phyloP scores from a whole-genome alignment of 2,797 vertebrate genomes.

The Kryptolebias ocellatus region DNA sequence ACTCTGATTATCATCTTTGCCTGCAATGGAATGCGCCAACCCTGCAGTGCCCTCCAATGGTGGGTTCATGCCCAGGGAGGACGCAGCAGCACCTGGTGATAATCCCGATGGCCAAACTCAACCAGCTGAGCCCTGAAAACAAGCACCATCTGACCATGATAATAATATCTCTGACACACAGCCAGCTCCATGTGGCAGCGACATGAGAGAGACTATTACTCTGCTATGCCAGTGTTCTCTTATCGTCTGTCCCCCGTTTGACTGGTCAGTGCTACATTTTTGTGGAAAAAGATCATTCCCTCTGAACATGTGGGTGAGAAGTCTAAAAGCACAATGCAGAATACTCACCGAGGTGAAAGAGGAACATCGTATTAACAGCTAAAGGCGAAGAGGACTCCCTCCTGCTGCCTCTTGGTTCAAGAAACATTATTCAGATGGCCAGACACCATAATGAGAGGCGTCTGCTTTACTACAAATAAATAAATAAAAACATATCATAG shows the following conservation, averaged over 20 bases:
- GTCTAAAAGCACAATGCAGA: background rate
- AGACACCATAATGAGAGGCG: background rate
- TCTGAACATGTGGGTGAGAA: constrained; percentile 4
- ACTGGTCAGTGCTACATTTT: constrained; percentile 22
- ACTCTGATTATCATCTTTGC: constrained; percentile 17
- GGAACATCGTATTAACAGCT: background rate
- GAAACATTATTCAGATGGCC: background rate
- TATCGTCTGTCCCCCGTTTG: constrained; percentile 31
- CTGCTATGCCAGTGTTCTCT: constrained; percentile 34
- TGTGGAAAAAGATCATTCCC: constrained; percentile 12
- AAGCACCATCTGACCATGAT: constrained; percentile 81
- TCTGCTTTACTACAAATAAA: background rate
- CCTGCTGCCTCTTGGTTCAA: too few relatives aligned
- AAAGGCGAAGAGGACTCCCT: too few relatives aligned
- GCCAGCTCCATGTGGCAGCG: constrained; percentile 67
- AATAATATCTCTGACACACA: constrained; percentile 65
- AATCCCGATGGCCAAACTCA: constrained; percentile 71
- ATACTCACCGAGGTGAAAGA: background rate
- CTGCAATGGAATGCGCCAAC: constrained; percentile 45
- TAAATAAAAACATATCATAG: background rate
- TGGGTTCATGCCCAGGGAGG: constrained; percentile 55
- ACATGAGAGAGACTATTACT: constrained; percentile 55
- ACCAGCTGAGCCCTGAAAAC: constrained; percentile 78
- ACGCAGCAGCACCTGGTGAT: constrained; percentile 66
- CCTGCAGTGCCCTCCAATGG: constrained; percentile 75